phyloP scores from a whole-genome alignment of 2,888 invertebrate genomes.

The Epsilonema sp. region DNA sequence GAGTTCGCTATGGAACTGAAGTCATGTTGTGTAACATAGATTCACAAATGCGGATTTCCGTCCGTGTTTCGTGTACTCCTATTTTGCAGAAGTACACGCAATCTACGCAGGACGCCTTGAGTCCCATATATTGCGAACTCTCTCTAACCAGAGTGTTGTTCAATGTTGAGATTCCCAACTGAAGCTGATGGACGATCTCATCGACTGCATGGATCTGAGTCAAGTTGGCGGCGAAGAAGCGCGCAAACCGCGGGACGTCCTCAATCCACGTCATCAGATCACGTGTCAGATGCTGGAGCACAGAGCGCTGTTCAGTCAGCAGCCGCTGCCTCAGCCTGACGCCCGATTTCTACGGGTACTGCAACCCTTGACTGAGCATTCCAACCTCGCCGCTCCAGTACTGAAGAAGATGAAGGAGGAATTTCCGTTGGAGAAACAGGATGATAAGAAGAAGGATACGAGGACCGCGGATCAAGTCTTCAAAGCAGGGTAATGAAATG shows the following conservation, averaged over 20 bases:
- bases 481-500: too few species aligned
- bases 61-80: too few species aligned
- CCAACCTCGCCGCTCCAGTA: background rate
- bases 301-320: constrained; percentile 1
- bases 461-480: too few species aligned
- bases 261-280: background rate
- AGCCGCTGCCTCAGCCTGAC: constrained; percentile 6
- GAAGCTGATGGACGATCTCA: background rate
- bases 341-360: background rate
- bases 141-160: background rate
- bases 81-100: too few species aligned
- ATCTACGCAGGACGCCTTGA: too few species aligned
- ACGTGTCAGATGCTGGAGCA: constrained; percentile 2
- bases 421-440: background rate
- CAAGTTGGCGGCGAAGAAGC: background rate
- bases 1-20: too few species aligned
- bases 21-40: too few species aligned
- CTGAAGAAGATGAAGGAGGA: background rate
- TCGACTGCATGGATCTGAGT: background rate
- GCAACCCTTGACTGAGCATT: background rate
- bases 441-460: too few species aligned
- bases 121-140: too few species aligned
- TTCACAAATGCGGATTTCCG: too few species aligned
- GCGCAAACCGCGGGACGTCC: background rate
- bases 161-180: background rate